These are phyloP conservation scores for Saccopteryx bilineata DNA, from an alignment of 2,113 vertebrate species.

Conservation along the genomic window DNA sequence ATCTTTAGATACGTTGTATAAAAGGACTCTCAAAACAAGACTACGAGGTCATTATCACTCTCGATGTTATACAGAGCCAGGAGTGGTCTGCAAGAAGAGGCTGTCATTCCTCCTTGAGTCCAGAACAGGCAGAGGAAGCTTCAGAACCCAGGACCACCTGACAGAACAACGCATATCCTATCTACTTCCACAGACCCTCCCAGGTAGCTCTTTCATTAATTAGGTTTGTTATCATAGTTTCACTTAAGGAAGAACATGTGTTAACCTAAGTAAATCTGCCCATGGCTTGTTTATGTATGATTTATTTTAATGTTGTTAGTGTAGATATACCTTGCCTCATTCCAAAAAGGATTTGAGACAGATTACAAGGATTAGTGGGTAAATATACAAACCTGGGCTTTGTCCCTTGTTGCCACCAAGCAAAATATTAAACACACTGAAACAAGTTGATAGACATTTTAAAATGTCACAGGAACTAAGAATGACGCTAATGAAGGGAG, in stretches of 20 bases:
- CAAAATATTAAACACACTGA: constrained; percentile 50
- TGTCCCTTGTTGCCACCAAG: constrained; percentile 13
- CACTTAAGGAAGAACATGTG: constrained; percentile 65
- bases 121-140: background rate
- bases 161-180: background rate
- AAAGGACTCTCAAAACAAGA: background rate
- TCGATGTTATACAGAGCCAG: background rate
- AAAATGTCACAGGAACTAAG: constrained; percentile 39
- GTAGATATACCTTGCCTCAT: constrained; percentile 42
- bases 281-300: constrained; percentile 59
- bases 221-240: constrained; percentile 43
- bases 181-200: background rate
- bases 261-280: constrained; percentile 58
- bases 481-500: constrained; percentile 35
- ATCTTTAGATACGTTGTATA: background rate
- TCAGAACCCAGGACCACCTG: background rate
- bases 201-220: constrained; percentile 41
- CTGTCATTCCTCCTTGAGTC: background rate
- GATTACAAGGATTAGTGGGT: constrained; percentile 62
- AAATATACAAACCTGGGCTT: constrained; percentile 43
- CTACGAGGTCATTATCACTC: background rate
- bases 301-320: constrained; percentile 70
- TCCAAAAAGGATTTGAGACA: constrained; percentile 63
- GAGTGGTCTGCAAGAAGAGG: background rate
- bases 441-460: constrained; percentile 42